Conservation (phyloP, 2,113 vertebrate species). For the Lepidothrix coronata region DNA sequence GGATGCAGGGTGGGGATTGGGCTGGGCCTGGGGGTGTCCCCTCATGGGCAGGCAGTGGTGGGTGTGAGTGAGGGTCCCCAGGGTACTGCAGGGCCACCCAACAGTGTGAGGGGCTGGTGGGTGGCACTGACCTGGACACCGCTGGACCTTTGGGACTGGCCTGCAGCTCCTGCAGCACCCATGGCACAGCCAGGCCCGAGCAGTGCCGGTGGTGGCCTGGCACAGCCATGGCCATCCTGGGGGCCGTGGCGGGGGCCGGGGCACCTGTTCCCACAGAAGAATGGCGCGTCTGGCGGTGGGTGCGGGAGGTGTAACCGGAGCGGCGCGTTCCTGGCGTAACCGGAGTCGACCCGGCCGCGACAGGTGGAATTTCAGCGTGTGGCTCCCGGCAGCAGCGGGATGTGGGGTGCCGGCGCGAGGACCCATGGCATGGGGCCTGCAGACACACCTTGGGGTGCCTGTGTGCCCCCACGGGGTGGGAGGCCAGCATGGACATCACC, state of each 20-base stretch:
- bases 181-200: rapidly evolving
- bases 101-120: rapidly evolving
- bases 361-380: constrained; percentile 71
- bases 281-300: constrained; percentile 19
- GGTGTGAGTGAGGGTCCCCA: not conserved
- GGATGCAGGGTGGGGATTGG: not conserved
- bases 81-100: rapidly evolving
- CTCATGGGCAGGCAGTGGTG: not conserved
- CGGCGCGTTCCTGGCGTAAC: constrained; percentile 53
- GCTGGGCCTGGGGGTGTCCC: not conserved
- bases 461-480: rapidly evolving
- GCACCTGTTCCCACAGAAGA: constrained; percentile 60
- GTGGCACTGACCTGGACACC: rapidly evolving
- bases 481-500: not conserved
- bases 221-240: not conserved
- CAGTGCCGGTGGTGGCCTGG: not conserved
- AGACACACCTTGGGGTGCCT: rapidly evolving
- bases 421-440: rapidly evolving
- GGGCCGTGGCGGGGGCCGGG: not conserved
- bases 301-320: constrained; percentile 51
- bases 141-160: not conserved
- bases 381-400: not conserved
- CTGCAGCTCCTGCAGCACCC: not conserved
- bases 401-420: not conserved
- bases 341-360: constrained; percentile 9